Percentiles rank a stretch among this genome's conserved stretches.
Conservation (phyloP, 2,113 vertebrate genomes). For the Trachemys scripta region DNA sequence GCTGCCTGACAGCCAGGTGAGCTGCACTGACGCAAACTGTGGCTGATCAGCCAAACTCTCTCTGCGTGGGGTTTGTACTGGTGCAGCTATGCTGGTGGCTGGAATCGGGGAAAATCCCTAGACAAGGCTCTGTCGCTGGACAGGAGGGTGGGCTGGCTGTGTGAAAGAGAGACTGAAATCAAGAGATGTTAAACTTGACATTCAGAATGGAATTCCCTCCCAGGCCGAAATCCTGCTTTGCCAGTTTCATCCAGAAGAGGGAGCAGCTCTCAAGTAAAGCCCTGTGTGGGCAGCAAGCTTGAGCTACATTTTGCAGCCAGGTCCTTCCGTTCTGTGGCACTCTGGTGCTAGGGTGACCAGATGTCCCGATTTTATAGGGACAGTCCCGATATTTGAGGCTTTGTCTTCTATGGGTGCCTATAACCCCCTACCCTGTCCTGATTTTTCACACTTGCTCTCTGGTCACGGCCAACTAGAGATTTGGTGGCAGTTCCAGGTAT, state of each 20-base stretch:
- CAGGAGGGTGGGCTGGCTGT: neutral
- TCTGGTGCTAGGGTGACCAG: neutral
- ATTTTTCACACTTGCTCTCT: too few relatives aligned
- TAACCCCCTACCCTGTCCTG: too few relatives aligned
- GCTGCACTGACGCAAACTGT: neutral
- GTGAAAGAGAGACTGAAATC: neutral
- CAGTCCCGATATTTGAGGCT: too few relatives aligned
- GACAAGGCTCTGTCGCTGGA: neutral
- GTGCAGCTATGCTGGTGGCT: neutral
- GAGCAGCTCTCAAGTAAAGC: too few relatives aligned
- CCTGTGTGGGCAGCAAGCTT: neutral
- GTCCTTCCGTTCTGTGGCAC: neutral
- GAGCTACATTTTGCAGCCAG: neutral
- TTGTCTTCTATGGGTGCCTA: too few relatives aligned
- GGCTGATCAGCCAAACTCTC: neutral
- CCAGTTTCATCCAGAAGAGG: neutral
- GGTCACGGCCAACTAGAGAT: neutral
- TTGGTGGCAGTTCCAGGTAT: neutral
- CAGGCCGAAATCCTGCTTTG: neutral
- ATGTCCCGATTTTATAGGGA: too few relatives aligned
- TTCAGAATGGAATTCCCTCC: neutral
- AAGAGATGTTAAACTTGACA: neutral
- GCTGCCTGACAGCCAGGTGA: neutral
- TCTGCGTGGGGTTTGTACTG: neutral
- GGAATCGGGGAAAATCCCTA: neutral